Evolutionary conservation across 2,888 invertebrate species (phyloP), one percentile per base, ranked within the genome.

Genomic region (Phortica okadai): DNA sequence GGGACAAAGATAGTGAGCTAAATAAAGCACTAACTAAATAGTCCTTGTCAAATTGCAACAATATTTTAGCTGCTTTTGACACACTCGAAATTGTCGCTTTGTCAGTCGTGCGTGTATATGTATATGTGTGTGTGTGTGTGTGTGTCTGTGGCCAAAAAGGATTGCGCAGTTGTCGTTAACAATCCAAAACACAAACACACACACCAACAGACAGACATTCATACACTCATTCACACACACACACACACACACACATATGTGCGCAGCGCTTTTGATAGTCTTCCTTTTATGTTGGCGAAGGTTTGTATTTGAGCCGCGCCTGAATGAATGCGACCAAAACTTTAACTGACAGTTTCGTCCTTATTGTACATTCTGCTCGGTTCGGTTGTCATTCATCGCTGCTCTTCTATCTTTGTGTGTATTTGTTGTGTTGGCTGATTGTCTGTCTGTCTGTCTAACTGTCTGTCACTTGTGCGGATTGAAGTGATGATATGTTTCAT

Each of bases 401-500:
- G 33, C 42, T 66, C 42, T 33, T 42, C 42, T 66, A 42, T n/a
- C 42, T 66, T 66, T 42, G 45, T 11, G 45, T 21, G 44, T 44
- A 6, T 6, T 42, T 6, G 41, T 3, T 66, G 66, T 41, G 21
- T 21, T 21, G 41, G n/a, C 45, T 73, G 16, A 44, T 56, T 42
- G 11, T 76, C 50, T 54, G 58, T 44, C 45, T 76, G 75, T 74
- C 72, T 59, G 74, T 76, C 59, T 78, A 14, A 44, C 42, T 54
- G 54, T 50, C 64, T 73, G 56, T 73, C 76, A 79, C 72, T 70
- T 83, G 81, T 79, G 81, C 77, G 76, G 76, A 72, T 75, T 79
- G 78, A 88, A 83, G 87, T 87, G 88, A 84, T 87, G 88, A 87
- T 87, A 86, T 86, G 86, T 88, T 86, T 84, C 88, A 87, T 86